A percentile compares a stretch with the other conserved stretches of the same genome.
Conservation (phyloP, 1,140 invertebrate genomes). For the Formica exsecta region DNA sequence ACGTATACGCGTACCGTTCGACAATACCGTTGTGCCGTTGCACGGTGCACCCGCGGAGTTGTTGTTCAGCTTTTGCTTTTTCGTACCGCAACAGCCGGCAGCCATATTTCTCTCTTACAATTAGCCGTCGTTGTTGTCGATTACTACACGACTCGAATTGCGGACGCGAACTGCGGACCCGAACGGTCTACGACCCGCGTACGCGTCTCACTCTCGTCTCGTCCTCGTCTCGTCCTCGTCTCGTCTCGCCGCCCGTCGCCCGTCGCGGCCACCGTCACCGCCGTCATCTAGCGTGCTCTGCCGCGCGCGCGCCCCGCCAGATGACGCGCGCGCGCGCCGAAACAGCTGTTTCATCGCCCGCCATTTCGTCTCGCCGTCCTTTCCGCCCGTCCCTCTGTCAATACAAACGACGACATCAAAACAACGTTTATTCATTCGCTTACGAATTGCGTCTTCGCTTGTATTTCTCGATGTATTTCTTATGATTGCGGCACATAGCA, state of each 20-base stretch:
- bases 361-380: slow-evolving; percentile 28
- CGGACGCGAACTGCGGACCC: slow-evolving; percentile 13
- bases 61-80: slow-evolving; percentile 94
- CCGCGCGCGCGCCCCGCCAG: slow-evolving; percentile 66
- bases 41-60: slow-evolving; percentile 88
- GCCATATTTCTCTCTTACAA: slow-evolving; percentile 88
- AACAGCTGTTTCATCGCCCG: slow-evolving; percentile 72
- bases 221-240: slow-evolving; percentile 37
- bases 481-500: too few species aligned
- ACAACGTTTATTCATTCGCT: not conserved
- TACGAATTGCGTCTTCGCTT: not conserved
- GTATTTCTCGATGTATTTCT: too few species aligned
- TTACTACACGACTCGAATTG: slow-evolving; percentile 13
- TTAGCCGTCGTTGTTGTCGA: slow-evolving; percentile 32
- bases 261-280: slow-evolving; percentile 15
- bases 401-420: not conserved
- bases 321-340: slow-evolving; percentile 44
- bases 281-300: slow-evolving; percentile 46
- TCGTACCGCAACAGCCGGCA: slow-evolving; percentile 94
- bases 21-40: slow-evolving; percentile 84
- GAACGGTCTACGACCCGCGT: slow-evolving; percentile 53
- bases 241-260: slow-evolving; percentile 20
- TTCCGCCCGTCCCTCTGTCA: not conserved
- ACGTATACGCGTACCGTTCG: slow-evolving; percentile 82
- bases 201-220: slow-evolving; percentile 16